Conservation (phyloP, 2,797 vertebrate species). For the Gymnothorax javanicus region DNA sequence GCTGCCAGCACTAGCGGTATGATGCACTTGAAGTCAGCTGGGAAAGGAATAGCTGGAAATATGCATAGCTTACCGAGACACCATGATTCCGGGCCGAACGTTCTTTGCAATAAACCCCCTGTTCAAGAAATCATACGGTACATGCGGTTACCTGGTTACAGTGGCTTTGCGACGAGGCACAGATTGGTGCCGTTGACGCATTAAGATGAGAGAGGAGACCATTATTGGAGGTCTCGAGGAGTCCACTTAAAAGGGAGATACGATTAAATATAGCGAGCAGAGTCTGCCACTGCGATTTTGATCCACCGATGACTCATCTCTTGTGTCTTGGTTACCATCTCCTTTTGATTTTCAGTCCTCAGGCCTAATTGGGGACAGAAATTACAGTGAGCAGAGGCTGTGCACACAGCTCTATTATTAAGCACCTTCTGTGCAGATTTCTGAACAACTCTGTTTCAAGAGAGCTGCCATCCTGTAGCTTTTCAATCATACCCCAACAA, state of each 20-base stretch:
- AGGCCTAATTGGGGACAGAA: neutral
- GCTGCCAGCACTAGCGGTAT: neutral
- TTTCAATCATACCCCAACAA: no score
- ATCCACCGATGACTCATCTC: slow-evolving; percentile 13
- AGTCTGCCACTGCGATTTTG: slow-evolving; percentile 22
- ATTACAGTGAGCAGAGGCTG: neutral
- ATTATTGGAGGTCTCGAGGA: neutral
- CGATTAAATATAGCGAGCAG: slow-evolving; percentile 19
- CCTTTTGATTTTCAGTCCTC: neutral
- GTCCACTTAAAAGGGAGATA: slow-evolving; percentile 5
- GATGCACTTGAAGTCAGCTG: neutral
- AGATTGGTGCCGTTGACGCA: slow-evolving; percentile 12
- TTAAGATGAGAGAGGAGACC: slow-evolving; percentile 20
- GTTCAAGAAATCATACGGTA: slow-evolving; percentile 21
- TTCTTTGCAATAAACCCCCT: slow-evolving; percentile 30
- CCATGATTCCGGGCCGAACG: slow-evolving; percentile 25
- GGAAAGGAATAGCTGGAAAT: slow-evolving; percentile 25
- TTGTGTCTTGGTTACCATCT: slow-evolving; percentile 6
- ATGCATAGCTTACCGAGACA: slow-evolving; percentile 39
- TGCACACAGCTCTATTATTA: neutral
- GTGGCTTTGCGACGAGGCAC: slow-evolving; percentile 13
- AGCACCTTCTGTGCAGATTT: neutral
- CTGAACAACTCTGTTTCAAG: neutral
- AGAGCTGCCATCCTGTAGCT: no score
- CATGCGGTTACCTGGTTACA: slow-evolving; percentile 57